phyloP scores from a whole-genome alignment of 2,888 invertebrate genomes.

The Myopa testacea region DNA sequence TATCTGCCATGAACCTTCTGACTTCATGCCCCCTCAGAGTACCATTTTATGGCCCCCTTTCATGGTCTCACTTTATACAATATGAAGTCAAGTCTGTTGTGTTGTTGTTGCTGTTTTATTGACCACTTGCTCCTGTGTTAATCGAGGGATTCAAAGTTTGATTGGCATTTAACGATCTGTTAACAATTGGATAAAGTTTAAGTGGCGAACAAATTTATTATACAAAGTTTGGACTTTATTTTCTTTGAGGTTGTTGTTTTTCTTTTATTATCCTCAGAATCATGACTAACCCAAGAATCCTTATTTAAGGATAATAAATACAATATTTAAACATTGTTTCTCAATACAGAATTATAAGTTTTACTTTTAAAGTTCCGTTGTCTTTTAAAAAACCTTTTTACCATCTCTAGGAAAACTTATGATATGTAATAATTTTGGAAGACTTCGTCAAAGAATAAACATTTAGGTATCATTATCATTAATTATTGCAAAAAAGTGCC shows the following conservation, averaged over 20 bases:
- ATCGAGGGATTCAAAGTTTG: conserved; percentile 34
- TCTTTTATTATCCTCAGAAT: neutral
- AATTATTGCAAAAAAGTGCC: no score
- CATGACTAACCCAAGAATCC: no score
- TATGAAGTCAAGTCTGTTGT: conserved; percentile 6
- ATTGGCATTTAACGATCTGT: conserved; percentile 14
- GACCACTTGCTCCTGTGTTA: conserved; percentile 24
- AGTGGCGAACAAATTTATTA: no score
- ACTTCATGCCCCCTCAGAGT: neutral
- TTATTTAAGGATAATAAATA: no score
- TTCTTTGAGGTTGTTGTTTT: neutral
- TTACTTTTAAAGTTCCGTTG: no score
- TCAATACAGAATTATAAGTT: no score
- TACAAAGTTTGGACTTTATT: neutral
- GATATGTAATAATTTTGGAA: no score
- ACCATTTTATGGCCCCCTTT: neutral
- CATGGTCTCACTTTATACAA: neutral
- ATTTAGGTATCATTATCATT: no score
- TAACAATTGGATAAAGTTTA: neutral
- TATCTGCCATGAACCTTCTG: neutral
- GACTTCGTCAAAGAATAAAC: no score
- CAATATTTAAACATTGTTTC: no score
- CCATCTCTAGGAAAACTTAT: no score
- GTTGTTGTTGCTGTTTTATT: conserved; percentile 16
- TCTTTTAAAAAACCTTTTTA: no score